These are phyloP conservation scores for Parnassius orleans DNA, from an alignment of 2,888 invertebrate genomes.

Conservation along the genomic window DNA sequence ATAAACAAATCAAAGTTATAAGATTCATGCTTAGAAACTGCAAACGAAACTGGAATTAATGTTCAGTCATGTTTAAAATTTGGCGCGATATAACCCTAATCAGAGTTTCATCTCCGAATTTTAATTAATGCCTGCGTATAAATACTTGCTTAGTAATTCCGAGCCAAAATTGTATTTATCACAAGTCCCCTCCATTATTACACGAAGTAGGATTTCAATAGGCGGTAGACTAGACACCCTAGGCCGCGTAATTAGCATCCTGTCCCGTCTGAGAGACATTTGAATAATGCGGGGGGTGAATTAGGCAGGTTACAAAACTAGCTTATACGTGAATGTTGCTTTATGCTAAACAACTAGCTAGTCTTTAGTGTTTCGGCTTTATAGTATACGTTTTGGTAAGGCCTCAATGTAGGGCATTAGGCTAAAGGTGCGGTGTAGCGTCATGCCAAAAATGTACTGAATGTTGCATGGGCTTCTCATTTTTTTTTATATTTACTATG, in stretches of 20 bases:
- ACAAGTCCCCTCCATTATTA: slow-evolving; percentile 36
- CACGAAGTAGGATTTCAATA: slow-evolving; percentile 50
- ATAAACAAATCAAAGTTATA: too few relatives aligned
- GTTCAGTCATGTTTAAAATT: slow-evolving; percentile 9
- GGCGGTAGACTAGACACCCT: slow-evolving; percentile 53
- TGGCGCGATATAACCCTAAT: slow-evolving; percentile 12
- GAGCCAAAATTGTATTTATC: slow-evolving; percentile 30
- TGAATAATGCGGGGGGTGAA: slow-evolving; percentile 51
- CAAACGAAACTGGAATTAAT: neutral
- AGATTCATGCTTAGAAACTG: too few relatives aligned
- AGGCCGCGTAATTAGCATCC: slow-evolving; percentile 65
- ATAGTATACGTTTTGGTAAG: too few relatives aligned
- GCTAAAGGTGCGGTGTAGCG: too few relatives aligned
- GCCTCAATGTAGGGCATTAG: too few relatives aligned
- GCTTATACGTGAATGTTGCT: neutral
- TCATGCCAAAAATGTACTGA: too few relatives aligned
- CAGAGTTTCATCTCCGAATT: slow-evolving; percentile 24
- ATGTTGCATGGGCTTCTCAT: too few relatives aligned
- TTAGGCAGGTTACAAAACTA: slow-evolving; percentile 31
- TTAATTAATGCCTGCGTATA: slow-evolving; percentile 32
- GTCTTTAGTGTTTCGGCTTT: too few relatives aligned
- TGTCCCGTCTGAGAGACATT: slow-evolving; percentile 59
- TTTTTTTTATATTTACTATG: too few relatives aligned
- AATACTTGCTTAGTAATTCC: slow-evolving; percentile 28
- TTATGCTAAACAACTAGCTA: too few relatives aligned